Base-by-base conservation (phyloP, 2,797 vertebrate genomes). In the Vultur gryphus region DNA sequence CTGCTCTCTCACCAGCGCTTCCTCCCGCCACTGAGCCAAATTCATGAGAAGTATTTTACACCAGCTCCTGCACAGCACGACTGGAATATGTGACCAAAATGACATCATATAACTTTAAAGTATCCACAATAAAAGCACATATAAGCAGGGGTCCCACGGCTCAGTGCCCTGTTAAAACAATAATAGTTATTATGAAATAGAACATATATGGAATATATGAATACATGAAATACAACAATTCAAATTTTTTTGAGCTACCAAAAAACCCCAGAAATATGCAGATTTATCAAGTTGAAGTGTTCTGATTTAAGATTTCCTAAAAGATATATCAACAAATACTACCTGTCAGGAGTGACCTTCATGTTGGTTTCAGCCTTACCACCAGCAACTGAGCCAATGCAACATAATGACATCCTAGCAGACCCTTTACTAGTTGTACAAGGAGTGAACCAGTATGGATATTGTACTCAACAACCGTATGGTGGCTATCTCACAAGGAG, bases 1-100 rank as follows among this genome's bases (percentile, higher is more conserved):
- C 41, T 4, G 6, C 41, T 20, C 54, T 19, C 49, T 24, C 1
- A 1, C 5, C 26, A 5, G 51, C 0, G 2, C 26, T 23, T 48
- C 62, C n/a, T 44, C 13, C 29, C 2, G 2, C 61, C 39, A 10
- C 20, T 3, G 13, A 39, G 62, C 7, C 41, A 49, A 46, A 62
- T 13, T 31, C 48, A 7, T 2, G 3, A n/a, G 57, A 59, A 61
- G 37, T 19, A 37, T n/a, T 84, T 67, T 13, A 70, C 55, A 20
- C 17, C 20, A 39, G 4, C 11, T 73, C 55, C 49, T 43, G 23
- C 23, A 31, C 5, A 44, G 51, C 57, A 54, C 1, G 2, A 80
- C 39, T 52, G 26, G 26, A 73, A 54, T 20, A 59, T 1, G 0
- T 18, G 31, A 20, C 13, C 73, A 59, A 69, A 59, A 64, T 10